Evolutionary conservation across 2,888 invertebrate genomes (phyloP).

Genomic region (Drosophila mettleri): DNA sequence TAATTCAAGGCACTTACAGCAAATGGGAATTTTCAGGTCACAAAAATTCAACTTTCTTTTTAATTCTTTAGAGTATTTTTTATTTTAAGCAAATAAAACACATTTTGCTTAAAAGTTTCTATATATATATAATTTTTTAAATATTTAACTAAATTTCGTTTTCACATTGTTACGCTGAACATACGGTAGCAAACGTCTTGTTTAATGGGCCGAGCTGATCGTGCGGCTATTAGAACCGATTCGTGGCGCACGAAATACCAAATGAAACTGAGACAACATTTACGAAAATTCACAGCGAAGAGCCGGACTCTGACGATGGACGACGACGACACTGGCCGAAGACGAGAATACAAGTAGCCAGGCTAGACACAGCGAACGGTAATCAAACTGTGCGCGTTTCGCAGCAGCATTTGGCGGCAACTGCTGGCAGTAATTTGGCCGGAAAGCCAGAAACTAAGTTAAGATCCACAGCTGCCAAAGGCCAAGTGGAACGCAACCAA

Average conservation of each 20-base stretch:
- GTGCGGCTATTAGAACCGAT: constrained; percentile 31
- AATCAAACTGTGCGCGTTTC: constrained; percentile 52
- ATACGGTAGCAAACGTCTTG: not conserved
- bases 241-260: constrained; percentile 59
- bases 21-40: constrained; percentile 13
- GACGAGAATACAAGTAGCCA: constrained; percentile 40
- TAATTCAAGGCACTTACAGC: constrained; percentile 55
- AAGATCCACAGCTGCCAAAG: constrained; percentile 50
- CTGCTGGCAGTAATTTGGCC: constrained; percentile 26
- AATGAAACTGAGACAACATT: constrained; percentile 61
- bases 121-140: not conserved
- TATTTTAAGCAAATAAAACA: not conserved
- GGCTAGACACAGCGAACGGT: constrained; percentile 53
- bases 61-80: constrained; percentile 13
- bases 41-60: constrained; percentile 18
- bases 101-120: not conserved
- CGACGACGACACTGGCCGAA: constrained; percentile 14
- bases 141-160: not conserved
- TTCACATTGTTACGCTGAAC: not conserved
- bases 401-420: constrained; percentile 54
- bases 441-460: constrained; percentile 38
- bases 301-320: constrained; percentile 28
- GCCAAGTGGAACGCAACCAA: constrained; percentile 20
- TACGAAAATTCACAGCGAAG: constrained; percentile 30
- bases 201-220: constrained; percentile 17